Conservation (phyloP, 2,888 invertebrate genomes). For the Hirudinaria manillensis region DNA sequence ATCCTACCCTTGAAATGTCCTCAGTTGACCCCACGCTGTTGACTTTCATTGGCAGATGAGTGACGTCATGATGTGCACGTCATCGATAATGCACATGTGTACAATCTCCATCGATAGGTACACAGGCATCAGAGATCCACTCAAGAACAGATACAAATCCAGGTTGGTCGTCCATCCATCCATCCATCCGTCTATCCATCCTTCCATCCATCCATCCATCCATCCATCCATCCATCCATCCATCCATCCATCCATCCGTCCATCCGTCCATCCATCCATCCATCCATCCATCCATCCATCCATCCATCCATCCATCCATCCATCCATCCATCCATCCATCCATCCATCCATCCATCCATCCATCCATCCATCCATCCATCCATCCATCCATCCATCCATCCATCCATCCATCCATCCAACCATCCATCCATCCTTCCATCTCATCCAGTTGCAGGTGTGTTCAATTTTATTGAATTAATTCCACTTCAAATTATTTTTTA, state of each 20-base stretch:
- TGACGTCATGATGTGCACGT: conserved; percentile 59
- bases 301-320: background rate
- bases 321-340: background rate
- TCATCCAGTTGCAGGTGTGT: too few relatives aligned
- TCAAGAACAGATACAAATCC: conserved; percentile 49
- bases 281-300: background rate
- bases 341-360: background rate
- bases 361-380: background rate
- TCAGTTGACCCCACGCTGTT: too few relatives aligned
- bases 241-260: too few relatives aligned
- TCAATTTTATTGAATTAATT: too few relatives aligned
- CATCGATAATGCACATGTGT: conserved; percentile 60
- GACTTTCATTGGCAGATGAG: conserved; percentile 56
- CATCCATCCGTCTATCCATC: background rate
- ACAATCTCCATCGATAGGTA: conserved; percentile 65
- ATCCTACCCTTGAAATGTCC: too few relatives aligned
- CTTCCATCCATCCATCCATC: background rate
- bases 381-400: conserved; percentile 3
- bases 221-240: too few relatives aligned
- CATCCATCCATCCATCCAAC: conserved; percentile 10
- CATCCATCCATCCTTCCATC: too few relatives aligned
- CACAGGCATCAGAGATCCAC: conserved; percentile 79
- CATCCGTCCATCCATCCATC: too few relatives aligned
- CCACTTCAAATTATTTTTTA: too few relatives aligned
- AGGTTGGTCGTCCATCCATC: conserved; percentile 40